Percentiles rank a stretch among this genome's conserved stretches.
These are phyloP conservation scores for Mellilla xanthometata DNA, from an alignment of 2,888 invertebrate species.

Conservation along the genomic window DNA sequence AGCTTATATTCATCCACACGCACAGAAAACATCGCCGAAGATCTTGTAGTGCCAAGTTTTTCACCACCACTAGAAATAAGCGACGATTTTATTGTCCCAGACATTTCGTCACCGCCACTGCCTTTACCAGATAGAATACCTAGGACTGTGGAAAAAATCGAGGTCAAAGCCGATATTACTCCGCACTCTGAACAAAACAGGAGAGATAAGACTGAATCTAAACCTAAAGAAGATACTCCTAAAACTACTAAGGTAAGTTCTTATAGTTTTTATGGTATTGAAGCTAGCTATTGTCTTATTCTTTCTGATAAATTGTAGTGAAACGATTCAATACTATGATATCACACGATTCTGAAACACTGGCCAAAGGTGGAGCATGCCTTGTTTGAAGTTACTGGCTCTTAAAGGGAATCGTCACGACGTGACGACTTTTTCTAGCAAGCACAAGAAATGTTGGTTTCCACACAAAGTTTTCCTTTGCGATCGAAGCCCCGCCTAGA, in stretches of 20 bases:
- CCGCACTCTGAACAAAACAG: constrained; percentile 55
- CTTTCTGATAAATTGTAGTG: constrained; percentile 1
- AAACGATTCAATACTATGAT: no score
- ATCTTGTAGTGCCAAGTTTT: constrained; percentile 84
- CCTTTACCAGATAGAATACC: constrained; percentile 64
- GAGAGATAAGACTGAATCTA: constrained; percentile 78
- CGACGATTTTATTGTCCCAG: constrained; percentile 73
- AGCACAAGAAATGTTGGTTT: no score
- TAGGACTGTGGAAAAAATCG: constrained; percentile 65
- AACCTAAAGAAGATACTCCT: constrained; percentile 58
- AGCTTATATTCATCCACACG: constrained; percentile 90
- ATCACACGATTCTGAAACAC: no score
- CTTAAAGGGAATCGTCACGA: no score
- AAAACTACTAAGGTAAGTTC: constrained; percentile 48
- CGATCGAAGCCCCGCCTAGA: no score
- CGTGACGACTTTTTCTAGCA: no score
- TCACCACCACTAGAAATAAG: constrained; percentile 82
- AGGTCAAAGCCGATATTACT: constrained; percentile 68
- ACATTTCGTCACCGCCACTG: constrained; percentile 73
- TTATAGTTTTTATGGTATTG: not conserved
- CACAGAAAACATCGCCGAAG: constrained; percentile 86
- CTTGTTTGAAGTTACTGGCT: no score
- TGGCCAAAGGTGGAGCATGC: no score
- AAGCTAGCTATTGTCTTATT: not conserved
- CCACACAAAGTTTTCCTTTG: no score